A percentile compares a stretch with the other conserved stretches of the same genome.
phyloP scores from a whole-genome alignment of 2,797 vertebrate genomes.

The Carcharodon carcharias region DNA sequence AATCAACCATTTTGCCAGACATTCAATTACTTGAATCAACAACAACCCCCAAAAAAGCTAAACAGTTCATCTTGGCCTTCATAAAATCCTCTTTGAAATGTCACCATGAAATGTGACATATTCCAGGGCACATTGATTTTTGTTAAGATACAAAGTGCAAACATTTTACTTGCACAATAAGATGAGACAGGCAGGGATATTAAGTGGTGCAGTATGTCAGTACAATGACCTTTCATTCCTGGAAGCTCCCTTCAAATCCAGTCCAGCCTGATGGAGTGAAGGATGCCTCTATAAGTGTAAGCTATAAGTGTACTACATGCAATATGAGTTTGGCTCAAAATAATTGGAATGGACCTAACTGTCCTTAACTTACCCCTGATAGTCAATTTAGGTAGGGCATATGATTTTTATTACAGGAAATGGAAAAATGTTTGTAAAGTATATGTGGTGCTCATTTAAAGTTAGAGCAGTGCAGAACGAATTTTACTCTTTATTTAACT shows the following conservation, averaged over 20 bases:
- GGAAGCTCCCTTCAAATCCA: not conserved
- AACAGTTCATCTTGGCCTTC: not conserved
- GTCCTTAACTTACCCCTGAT: not conserved
- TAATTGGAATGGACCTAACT: not conserved
- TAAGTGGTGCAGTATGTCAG: not conserved
- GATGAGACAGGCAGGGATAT: not conserved
- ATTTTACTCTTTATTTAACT: not conserved
- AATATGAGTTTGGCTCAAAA: not conserved
- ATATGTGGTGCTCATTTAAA: not conserved
- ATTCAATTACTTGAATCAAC: constrained; percentile 14
- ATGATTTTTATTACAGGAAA: not conserved
- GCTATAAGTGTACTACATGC: not conserved
- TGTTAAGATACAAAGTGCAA: constrained; percentile 27
- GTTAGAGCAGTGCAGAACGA: not conserved
- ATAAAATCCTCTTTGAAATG: constrained; percentile 23
- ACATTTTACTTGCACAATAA: constrained; percentile 12
- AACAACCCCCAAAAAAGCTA: not conserved
- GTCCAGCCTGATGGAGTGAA: not conserved
- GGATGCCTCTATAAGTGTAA: not conserved
- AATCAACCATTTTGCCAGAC: constrained; percentile 19
- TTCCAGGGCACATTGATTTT: constrained; percentile 17
- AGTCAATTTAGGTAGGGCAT: not conserved
- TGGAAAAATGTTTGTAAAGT: not conserved
- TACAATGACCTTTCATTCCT: not conserved
- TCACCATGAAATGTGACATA: not conserved